A percentile compares a stretch with the other conserved stretches of the same genome.
Evolutionary conservation across 1,140 invertebrate genomes (phyloP).

Genomic region (Myzus persicae): DNA sequence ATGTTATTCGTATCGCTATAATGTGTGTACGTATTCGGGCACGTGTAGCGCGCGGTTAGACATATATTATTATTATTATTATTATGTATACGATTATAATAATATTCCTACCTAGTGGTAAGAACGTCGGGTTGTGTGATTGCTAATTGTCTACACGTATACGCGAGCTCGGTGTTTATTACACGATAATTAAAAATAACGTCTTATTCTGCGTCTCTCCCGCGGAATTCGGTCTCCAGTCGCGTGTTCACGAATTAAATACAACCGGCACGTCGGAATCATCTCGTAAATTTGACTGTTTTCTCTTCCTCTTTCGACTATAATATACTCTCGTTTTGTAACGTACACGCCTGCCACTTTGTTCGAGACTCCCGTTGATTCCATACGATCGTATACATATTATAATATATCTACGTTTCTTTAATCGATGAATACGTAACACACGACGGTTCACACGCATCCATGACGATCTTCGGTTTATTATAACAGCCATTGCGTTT

Average conservation of each 20-base stretch:
- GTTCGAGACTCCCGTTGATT: background rate
- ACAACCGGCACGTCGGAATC: background rate
- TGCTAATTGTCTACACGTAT: background rate
- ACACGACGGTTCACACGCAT: background rate
- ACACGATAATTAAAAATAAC: slow-evolving; percentile 13
- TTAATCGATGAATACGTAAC: background rate
- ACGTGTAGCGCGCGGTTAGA: background rate
- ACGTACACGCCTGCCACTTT: background rate
- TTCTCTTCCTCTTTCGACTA: background rate
- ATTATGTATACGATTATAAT: background rate
- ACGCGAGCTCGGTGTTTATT: background rate
- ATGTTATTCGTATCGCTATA: background rate
- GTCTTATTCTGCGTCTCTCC: background rate
- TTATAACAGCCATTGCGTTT: background rate
- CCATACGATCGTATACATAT: background rate
- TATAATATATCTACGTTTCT: background rate
- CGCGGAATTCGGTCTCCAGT: background rate
- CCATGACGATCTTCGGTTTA: background rate
- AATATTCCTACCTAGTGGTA: background rate
- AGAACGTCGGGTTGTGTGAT: background rate
- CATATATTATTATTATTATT: background rate
- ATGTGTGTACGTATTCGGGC: background rate
- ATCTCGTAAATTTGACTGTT: background rate
- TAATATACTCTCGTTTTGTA: background rate
- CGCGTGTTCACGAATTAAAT: background rate